These are phyloP conservation scores for Conchocele bisecta DNA, from an alignment of 2,888 invertebrate genomes.

Conservation along the genomic window DNA sequence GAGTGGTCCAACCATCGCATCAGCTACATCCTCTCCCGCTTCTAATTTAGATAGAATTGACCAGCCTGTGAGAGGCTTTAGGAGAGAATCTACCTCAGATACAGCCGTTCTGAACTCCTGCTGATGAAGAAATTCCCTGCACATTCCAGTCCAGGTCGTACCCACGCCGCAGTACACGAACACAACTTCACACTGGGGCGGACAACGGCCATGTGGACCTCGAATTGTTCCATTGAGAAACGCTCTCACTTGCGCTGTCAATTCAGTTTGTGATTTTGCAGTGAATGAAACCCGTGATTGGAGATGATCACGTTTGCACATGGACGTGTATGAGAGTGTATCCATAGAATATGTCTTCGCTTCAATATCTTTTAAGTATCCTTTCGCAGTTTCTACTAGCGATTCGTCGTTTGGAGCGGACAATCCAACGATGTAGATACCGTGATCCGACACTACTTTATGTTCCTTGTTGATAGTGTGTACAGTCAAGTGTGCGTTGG, in stretches of 20 bases:
- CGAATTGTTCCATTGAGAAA: not conserved
- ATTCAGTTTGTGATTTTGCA: not conserved
- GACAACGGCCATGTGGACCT: no score
- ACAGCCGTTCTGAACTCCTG: not conserved
- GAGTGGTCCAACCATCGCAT: constrained; percentile 62
- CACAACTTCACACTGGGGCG: constrained; percentile 2
- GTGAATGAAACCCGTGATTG: not conserved
- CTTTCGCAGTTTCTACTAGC: not conserved
- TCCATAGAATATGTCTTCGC: constrained; percentile 12
- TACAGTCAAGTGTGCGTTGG: constrained; percentile 61
- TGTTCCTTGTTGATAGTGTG: no score
- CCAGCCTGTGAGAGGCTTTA: not conserved
- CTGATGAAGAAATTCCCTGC: not conserved
- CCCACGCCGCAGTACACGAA: constrained; percentile 13
- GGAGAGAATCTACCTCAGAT: not conserved
- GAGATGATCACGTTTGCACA: constrained; percentile 49
- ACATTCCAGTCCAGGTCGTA: constrained; percentile 1
- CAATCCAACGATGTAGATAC: constrained; percentile 32
- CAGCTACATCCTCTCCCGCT: constrained; percentile 1
- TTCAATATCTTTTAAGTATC: not conserved
- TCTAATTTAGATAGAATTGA: not conserved
- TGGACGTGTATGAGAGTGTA: constrained; percentile 57
- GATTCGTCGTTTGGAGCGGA: not conserved
- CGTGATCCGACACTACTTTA: not conserved
- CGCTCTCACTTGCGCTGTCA: not conserved